These are phyloP conservation scores for Eupithecia vulgata DNA, from an alignment of 2,888 invertebrate species.

Conservation along the genomic window DNA sequence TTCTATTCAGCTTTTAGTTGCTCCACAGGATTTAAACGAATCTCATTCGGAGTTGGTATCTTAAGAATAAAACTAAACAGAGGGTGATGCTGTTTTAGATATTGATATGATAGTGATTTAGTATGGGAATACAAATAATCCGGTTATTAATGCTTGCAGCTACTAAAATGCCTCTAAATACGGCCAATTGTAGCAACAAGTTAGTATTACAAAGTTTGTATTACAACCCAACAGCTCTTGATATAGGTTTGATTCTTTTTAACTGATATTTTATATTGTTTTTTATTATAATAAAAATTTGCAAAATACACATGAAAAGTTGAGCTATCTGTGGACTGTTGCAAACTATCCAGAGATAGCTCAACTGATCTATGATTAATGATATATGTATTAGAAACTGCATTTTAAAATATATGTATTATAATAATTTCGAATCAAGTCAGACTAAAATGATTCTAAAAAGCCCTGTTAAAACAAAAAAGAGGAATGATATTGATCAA, in stretches of 20 bases:
- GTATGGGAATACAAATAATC: constrained; percentile 76
- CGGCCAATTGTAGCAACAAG: not conserved
- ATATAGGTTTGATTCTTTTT: too few relatives aligned
- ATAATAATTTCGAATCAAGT: too few relatives aligned
- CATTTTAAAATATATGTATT: too few relatives aligned
- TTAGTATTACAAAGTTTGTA: not conserved
- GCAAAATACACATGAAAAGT: too few relatives aligned
- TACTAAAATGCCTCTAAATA: constrained; percentile 18
- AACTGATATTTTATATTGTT: too few relatives aligned
- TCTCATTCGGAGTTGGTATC: constrained; percentile 77
- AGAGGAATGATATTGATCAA: not conserved
- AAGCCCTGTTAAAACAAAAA: too few relatives aligned
- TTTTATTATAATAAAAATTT: too few relatives aligned
- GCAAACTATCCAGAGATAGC: too few relatives aligned
- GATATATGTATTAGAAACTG: too few relatives aligned
- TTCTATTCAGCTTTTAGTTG: constrained; percentile 61
- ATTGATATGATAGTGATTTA: constrained; percentile 81
- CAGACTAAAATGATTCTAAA: too few relatives aligned
- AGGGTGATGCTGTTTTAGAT: constrained; percentile 80
- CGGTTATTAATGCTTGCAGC: constrained; percentile 48
- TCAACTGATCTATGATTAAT: too few relatives aligned
- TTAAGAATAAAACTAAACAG: constrained; percentile 81
- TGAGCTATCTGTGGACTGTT: too few relatives aligned
- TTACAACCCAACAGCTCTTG: not conserved
- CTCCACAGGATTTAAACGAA: constrained; percentile 77